A percentile compares a stretch with the other conserved stretches of the same genome.
Evolutionary conservation across 1,140 invertebrate species (phyloP).

Genomic region (Leptinotarsa undecemlineata): DNA sequence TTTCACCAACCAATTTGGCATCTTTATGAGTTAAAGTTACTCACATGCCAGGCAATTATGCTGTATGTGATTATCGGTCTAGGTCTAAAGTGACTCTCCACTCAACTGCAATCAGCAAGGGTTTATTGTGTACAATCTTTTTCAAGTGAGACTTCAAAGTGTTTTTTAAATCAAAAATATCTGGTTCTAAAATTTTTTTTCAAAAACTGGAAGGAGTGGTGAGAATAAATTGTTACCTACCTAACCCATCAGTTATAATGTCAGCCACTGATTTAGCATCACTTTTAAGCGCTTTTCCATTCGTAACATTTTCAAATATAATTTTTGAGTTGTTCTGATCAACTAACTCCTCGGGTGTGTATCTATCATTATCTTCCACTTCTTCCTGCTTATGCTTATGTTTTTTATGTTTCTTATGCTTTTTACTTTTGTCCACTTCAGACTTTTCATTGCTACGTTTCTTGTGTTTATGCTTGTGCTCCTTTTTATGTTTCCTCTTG

Average conservation of each 20-base stretch:
- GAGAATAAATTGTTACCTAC: conserved; percentile 49
- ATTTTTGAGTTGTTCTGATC: conserved; percentile 29
- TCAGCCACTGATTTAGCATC: conserved; percentile 21
- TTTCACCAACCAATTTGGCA: no score
- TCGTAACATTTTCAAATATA: conserved; percentile 26
- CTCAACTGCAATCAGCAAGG: no score
- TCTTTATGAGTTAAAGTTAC: no score
- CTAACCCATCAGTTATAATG: conserved; percentile 35
- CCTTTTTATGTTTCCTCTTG: conserved; percentile 53
- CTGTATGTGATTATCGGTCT: no score
- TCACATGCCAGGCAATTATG: no score
- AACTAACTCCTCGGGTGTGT: conserved; percentile 49
- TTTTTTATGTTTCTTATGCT: conserved; percentile 55
- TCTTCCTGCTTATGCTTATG: conserved; percentile 48
- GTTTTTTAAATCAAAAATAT: no score
- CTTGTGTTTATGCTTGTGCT: conserved; percentile 55
- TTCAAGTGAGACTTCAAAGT: no score
- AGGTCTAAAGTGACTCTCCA: no score
- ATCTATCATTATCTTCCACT: conserved; percentile 47
- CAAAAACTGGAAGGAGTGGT: conserved; percentile 62
- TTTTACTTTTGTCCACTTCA: conserved; percentile 51
- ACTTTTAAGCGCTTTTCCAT: conserved; percentile 29
- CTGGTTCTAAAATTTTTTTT: no score
- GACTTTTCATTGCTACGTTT: conserved; percentile 48
- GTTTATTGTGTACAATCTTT: no score